Base-by-base conservation (phyloP, 2,113 vertebrate species). In the Coturnix japonica region DNA sequence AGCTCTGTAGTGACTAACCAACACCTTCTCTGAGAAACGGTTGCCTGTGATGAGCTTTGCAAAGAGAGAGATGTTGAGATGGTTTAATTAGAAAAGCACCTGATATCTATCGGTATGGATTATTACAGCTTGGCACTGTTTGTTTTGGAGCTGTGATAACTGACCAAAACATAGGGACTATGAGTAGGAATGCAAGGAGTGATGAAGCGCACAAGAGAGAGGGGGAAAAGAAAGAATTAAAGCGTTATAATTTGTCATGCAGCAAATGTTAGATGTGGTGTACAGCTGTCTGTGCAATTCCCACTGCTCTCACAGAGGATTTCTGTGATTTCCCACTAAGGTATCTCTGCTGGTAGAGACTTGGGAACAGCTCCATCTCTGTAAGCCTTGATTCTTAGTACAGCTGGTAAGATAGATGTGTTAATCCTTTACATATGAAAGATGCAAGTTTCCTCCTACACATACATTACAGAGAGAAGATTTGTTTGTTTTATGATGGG, bases 121-220 rank as follows among this genome's bases (percentile, higher is more conserved):
- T 1, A 0, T 71, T 77, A 77, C 13, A 59, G 78, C 39, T 78
- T 65, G 71, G 37, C 43, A n/a, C 85, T 66, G 74, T 88, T 83
- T 96, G 81, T 81, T 93, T 94, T 94, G 91, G 92, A 96, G 61
- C 89, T 83, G 88, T 82, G 94, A 92, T 89, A 95, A 85, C 47
- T 66, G 72, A 77, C 75, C 2, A 0, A 95, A 95, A 95, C 61
- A 93, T 49, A 44, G 91, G 61, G 60, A 65, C 47, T 85, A 81
- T 67, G 89, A 96, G 91, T 70, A 93, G 89, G 94, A 96, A 96
- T 87, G 91, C 28, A 66, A 71, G 26, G 37, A 85, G 43, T 37
- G 26, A 89, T 82, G 89, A 81, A 73, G 59, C 76, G 59, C 0
- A 0, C 35, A 49, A 66, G 79, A 53, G 26, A 53, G 15, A 17